Evolutionary conservation across 2,888 invertebrate genomes (phyloP).

Genomic region (Eupithecia dodoneata): DNA sequence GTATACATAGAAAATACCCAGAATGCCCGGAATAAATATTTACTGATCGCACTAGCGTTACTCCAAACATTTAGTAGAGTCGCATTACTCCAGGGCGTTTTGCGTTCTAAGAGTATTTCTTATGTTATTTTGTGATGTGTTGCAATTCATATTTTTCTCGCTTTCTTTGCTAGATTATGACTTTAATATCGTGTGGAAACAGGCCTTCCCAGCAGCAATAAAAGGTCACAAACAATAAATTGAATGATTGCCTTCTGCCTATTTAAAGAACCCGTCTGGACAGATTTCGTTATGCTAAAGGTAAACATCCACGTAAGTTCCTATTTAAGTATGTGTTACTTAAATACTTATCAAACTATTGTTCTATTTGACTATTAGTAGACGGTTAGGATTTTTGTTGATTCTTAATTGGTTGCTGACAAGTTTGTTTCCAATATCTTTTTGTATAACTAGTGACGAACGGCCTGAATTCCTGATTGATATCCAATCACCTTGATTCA

Average conservation of each 20-base stretch:
- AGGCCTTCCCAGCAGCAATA: neutral
- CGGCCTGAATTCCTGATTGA: neutral
- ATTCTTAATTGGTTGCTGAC: neutral
- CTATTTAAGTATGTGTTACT: no score
- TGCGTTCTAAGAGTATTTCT: neutral
- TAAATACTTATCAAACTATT: no score
- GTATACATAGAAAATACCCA: no score
- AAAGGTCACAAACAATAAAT: neutral
- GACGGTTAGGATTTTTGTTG: neutral
- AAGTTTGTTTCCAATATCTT: neutral
- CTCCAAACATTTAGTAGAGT: neutral
- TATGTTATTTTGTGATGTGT: neutral
- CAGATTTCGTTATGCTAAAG: neutral
- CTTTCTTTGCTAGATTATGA: neutral
- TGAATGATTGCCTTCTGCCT: neutral
- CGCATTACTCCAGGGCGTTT: neutral
- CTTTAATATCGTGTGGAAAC: neutral
- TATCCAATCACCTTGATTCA: neutral
- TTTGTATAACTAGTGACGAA: neutral
- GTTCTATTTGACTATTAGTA: no score
- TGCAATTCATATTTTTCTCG: neutral
- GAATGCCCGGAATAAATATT: no score
- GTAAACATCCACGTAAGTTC: no score
- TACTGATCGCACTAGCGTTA: no score
- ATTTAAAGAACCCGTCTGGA: neutral